phyloP scores from a whole-genome alignment of 1,140 invertebrate species.

The Antheraea pernyi region DNA sequence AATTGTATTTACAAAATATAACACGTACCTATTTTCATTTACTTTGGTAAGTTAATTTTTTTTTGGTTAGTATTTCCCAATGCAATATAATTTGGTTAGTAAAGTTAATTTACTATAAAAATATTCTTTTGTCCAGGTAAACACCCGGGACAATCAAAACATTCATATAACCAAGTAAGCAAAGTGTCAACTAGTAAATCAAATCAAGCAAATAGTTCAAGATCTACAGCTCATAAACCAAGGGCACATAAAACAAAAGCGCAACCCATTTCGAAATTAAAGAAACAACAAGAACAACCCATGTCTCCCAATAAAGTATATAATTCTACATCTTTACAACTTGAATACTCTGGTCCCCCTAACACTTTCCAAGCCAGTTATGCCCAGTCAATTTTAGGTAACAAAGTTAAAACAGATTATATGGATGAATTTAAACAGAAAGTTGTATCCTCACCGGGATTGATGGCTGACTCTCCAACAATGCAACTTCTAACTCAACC shows the following conservation, averaged over 20 bases:
- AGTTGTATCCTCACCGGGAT: slow-evolving; percentile 53
- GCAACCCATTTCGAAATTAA: slow-evolving; percentile 40
- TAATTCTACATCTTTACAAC: slow-evolving; percentile 42
- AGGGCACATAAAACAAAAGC: slow-evolving; percentile 45
- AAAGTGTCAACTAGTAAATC: slow-evolving; percentile 75
- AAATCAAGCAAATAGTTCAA: slow-evolving; percentile 44
- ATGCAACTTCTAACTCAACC: slow-evolving; percentile 67
- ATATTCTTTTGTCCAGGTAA: slow-evolving; percentile 52
- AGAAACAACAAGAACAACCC: slow-evolving; percentile 45
- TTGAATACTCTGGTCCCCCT: slow-evolving; percentile 58
- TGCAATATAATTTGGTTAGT: no score
- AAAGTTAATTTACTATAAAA: slow-evolving; percentile 3
- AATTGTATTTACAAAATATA: no score
- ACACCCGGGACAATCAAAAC: slow-evolving; percentile 69
- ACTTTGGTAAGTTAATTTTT: no score
- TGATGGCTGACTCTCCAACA: slow-evolving; percentile 61
- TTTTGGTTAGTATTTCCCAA: no score
- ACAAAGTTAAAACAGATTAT: slow-evolving; percentile 56
- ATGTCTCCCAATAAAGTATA: slow-evolving; percentile 55
- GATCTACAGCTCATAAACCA: slow-evolving; percentile 46
- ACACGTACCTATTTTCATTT: no score
- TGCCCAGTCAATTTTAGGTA: slow-evolving; percentile 65
- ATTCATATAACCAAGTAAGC: slow-evolving; percentile 75
- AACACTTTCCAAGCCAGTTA: slow-evolving; percentile 73
- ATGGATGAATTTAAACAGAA: slow-evolving; percentile 65